These are phyloP conservation scores for Telenomus remus DNA, from an alignment of 1,140 invertebrate genomes.

Conservation along the genomic window DNA sequence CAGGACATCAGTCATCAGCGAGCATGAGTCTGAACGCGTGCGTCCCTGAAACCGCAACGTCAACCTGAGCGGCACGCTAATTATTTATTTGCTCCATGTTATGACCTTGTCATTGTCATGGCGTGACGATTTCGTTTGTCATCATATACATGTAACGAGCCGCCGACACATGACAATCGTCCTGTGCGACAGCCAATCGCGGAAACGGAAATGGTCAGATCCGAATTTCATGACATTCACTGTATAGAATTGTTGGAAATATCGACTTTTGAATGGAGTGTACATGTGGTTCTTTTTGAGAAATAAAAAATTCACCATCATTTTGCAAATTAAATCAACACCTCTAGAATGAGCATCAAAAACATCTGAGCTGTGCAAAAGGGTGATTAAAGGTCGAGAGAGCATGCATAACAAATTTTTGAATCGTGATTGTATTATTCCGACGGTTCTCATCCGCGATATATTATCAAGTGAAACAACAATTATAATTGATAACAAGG, in stretches of 20 bases:
- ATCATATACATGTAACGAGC: neutral
- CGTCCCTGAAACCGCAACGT: constrained; percentile 56
- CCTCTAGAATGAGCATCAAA: too few relatives aligned
- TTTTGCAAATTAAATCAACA: too few relatives aligned
- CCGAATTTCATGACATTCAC: constrained; percentile 1
- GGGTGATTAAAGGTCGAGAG: too few relatives aligned
- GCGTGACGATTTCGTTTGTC: constrained; percentile 56
- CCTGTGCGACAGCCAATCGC: constrained; percentile 1
- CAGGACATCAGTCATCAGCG: constrained; percentile 44
- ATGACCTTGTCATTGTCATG: constrained; percentile 57
- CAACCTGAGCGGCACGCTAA: constrained; percentile 58
- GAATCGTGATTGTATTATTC: too few relatives aligned
- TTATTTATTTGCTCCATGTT: constrained; percentile 65
- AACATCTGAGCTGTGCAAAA: too few relatives aligned
- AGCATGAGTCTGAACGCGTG: constrained; percentile 62
- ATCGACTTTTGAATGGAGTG: too few relatives aligned
- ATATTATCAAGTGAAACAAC: too few relatives aligned
- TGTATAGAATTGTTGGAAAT: neutral
- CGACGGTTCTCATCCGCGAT: too few relatives aligned
- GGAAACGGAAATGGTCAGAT: constrained; percentile 42
- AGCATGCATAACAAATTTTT: too few relatives aligned
- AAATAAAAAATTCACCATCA: too few relatives aligned
- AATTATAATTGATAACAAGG: too few relatives aligned
- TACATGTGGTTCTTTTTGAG: too few relatives aligned
- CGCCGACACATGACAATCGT: neutral